Evolutionary conservation across 2,888 invertebrate genomes (phyloP).

Genomic region (Acanthopleura granulata): DNA sequence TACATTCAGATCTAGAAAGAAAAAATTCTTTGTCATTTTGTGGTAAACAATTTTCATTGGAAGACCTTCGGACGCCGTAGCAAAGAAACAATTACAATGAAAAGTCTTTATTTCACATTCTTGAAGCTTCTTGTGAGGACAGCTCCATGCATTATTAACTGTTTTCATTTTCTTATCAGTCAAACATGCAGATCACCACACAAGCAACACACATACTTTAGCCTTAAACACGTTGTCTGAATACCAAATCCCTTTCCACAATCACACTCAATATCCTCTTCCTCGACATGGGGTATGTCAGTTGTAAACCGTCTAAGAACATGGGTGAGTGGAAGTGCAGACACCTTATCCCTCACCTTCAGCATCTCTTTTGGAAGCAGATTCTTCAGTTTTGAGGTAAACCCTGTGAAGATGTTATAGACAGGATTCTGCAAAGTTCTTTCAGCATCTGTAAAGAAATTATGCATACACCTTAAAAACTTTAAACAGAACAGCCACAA

Average conservation of each 20-base stretch:
- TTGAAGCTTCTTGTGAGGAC: too few relatives aligned
- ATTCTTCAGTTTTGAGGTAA: background rate
- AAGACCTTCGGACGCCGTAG: background rate
- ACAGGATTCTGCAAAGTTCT: too few relatives aligned
- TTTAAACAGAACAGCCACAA: too few relatives aligned
- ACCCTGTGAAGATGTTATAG: background rate
- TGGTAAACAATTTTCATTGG: too few relatives aligned
- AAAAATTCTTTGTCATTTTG: too few relatives aligned
- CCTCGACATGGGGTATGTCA: background rate
- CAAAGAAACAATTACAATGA: too few relatives aligned
- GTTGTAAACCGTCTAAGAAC: background rate
- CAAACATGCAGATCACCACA: too few relatives aligned
- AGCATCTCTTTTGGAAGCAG: background rate
- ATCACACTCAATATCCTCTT: background rate
- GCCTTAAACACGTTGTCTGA: too few relatives aligned
- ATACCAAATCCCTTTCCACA: background rate
- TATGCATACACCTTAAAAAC: background rate
- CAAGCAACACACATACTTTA: too few relatives aligned
- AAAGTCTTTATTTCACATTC: too few relatives aligned
- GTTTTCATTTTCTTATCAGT: too few relatives aligned
- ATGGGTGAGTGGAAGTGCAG: background rate
- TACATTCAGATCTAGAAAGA: background rate
- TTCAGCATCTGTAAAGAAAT: constrained; percentile 2
- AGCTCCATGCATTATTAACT: too few relatives aligned
- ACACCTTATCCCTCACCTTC: background rate